phyloP scores from a whole-genome alignment of 2,113 vertebrate species.

The Sander lucioperca region DNA sequence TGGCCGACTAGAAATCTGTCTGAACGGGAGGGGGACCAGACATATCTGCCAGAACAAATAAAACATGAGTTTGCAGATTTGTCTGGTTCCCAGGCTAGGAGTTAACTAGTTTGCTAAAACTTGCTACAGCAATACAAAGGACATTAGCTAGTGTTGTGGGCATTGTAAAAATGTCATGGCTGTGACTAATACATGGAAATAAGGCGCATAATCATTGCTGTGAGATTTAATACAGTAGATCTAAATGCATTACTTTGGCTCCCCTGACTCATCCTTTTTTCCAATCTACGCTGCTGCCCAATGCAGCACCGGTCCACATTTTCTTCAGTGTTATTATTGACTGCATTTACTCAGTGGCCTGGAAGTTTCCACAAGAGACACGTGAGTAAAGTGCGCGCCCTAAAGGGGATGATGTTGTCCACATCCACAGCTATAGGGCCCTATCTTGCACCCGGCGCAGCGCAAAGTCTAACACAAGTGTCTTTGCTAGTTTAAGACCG shows the following conservation, averaged over 20 bases:
- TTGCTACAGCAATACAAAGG: neutral
- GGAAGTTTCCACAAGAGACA: constrained; percentile 19
- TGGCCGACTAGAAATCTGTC: too few species aligned
- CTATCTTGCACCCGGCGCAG: too few species aligned
- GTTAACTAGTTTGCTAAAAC: constrained; percentile 7
- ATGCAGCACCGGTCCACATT: constrained; percentile 18
- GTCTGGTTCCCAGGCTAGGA: too few species aligned
- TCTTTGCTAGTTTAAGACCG: too few species aligned
- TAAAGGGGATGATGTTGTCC: constrained; percentile 16
- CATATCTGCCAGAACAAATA: too few species aligned
- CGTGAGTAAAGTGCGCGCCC: constrained; percentile 1
- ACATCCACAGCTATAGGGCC: neutral
- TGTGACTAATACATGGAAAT: constrained; percentile 42
- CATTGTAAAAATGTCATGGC: neutral
- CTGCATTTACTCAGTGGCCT: constrained; percentile 24
- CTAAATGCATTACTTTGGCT: constrained; percentile 35
- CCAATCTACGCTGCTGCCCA: neutral
- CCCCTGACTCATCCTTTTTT: constrained; percentile 8
- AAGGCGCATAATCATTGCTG: constrained; percentile 11
- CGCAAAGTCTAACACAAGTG: too few species aligned
- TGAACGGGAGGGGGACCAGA: too few species aligned
- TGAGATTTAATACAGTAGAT: constrained; percentile 39
- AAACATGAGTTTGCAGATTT: too few species aligned
- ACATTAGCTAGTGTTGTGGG: neutral
- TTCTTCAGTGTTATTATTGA: constrained; percentile 27